Base-by-base conservation (phyloP, 2,888 invertebrate genomes). In the Spisula subtruncata region DNA sequence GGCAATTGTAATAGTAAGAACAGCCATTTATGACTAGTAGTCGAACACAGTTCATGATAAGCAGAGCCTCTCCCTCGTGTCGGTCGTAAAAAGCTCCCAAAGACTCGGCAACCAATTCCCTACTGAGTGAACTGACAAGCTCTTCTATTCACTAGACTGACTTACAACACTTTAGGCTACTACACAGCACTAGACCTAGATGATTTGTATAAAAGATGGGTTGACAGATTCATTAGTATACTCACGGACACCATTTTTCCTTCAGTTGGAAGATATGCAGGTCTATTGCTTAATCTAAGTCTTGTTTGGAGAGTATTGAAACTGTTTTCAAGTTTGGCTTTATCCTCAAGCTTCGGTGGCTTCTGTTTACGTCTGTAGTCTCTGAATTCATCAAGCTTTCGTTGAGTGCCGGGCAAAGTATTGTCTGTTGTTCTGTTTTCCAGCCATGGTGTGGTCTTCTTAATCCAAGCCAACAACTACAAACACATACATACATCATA, bases 221-320 rank as follows among this genome's bases (percentile, higher is more conserved):
- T 25, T 25, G 6, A 25, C 60, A 25, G n/a, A 5, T n/a, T 25
- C 35, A 32, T 35, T 75, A 35, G 32, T 10, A 16, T 84, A 98
- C 98, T 97, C 97, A 98, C 98, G 95, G 99, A 98, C 94, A 99
- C 99, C 98, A 99, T 99, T 97, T 99, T 99, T 96, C 99, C 99
- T 97, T 99, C 99, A 90, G 99, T 99, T 94, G 99, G 99, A 98
- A 99, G 98, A 97, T 99, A 99, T 60, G 99, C 99, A 87, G 99
- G 99, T 96, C 99, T 98, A 97, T 99, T 99, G 97, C 99, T 99
- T 94, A 99, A 98, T 96, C 99, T 98, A 96, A 99, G 97, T 97
- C 99, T 99, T 93, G 99, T 99, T 97, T 99, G 99, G 96, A 99
- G 97, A 90, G 99, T 99, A 97, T 99, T 99, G 97, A 99, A 99